Evolutionary conservation across 2,888 invertebrate species (phyloP).

Genomic region (Plemyria rubiginata): DNA sequence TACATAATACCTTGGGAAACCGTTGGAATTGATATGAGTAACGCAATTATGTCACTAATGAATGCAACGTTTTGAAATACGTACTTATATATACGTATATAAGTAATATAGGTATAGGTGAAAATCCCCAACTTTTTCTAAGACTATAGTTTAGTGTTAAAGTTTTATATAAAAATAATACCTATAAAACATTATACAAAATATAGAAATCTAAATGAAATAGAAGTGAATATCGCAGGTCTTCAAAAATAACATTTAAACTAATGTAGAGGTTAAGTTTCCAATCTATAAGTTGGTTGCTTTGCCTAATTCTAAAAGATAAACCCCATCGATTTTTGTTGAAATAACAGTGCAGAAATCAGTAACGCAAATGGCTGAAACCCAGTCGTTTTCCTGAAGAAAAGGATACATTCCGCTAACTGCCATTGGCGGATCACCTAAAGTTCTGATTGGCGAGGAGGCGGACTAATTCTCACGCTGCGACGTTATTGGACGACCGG

Average conservation of each 20-base stretch:
- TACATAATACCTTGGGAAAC: slow-evolving; percentile 49
- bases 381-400: slow-evolving; percentile 66
- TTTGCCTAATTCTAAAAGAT: too few species aligned
- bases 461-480: slow-evolving; percentile 55
- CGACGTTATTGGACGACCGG: slow-evolving; percentile 56
- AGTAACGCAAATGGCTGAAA: slow-evolving; percentile 40
- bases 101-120: too few species aligned
- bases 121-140: too few species aligned
- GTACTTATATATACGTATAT: neutral
- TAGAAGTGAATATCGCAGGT: too few species aligned
- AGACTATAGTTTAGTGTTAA: too few species aligned
- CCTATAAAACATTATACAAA: too few species aligned
- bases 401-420: slow-evolving; percentile 49
- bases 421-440: slow-evolving; percentile 59
- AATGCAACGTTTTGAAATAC: neutral
- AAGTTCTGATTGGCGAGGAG: slow-evolving; percentile 66
- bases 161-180: too few species aligned
- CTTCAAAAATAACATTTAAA: too few species aligned
- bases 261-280: too few species aligned
- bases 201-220: too few species aligned
- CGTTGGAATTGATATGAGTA: slow-evolving; percentile 28
- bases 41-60: slow-evolving; percentile 16
- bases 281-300: too few species aligned
- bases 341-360: neutral
- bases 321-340: too few species aligned